Percentiles rank a stretch among this genome's conserved stretches.
Conservation (phyloP, 92 coral and sea anemone species). For the Palythoa grandiflora region DNA sequence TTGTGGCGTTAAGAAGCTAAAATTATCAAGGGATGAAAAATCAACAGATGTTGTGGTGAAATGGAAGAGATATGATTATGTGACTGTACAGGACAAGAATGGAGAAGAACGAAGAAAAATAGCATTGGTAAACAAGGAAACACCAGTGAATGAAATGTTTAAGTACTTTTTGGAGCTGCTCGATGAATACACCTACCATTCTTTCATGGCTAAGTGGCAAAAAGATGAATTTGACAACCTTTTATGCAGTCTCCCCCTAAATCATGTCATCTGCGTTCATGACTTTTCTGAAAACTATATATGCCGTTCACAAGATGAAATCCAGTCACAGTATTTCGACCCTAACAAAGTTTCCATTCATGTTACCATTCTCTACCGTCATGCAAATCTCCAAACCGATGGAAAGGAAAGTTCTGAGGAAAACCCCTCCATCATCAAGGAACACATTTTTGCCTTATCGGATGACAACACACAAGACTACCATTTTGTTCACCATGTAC, state of each 20-base stretch:
- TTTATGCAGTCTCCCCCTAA: conserved; percentile 21
- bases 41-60: conserved; percentile 55
- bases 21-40: conserved; percentile 52
- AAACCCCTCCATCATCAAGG: conserved; percentile 33
- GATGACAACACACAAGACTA: conserved; percentile 32
- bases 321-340: conserved; percentile 42
- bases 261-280: conserved; percentile 34
- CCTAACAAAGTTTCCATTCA: conserved; percentile 32
- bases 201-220: conserved; percentile 66
- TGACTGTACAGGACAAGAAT: conserved; percentile 54
- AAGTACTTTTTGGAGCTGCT: conserved; percentile 58
- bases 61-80: conserved; percentile 77
- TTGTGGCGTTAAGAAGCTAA: conserved; percentile 59
- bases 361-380: conserved; percentile 40
- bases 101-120: conserved; percentile 58
- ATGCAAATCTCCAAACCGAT: conserved; percentile 14
- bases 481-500: conserved; percentile 29
- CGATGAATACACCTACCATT: conserved; percentile 58
- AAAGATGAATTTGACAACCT: conserved; percentile 21
- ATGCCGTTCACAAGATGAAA: conserved; percentile 42
- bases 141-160: conserved; percentile 72
- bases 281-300: conserved; percentile 35
- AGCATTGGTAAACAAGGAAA: conserved; percentile 61
- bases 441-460: conserved; percentile 40
- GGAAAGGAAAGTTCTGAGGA: conserved; percentile 42